Conservation (phyloP, 2,888 invertebrate species). For the Pogonocherus hispidulus region DNA sequence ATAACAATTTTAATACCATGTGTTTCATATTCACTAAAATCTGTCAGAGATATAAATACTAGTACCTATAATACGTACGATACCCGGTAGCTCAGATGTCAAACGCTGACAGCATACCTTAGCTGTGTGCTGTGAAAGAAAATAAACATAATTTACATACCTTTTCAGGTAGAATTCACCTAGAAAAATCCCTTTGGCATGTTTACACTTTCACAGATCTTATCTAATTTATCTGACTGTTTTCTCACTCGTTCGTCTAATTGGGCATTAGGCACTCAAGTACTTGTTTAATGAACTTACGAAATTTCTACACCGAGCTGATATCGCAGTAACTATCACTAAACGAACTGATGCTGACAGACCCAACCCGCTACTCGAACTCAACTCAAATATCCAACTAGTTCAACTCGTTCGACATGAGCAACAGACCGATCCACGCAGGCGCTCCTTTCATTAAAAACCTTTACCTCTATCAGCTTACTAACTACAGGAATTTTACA, state of each 20-base stretch:
- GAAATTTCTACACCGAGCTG: slow-evolving; percentile 23
- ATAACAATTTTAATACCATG: too few species aligned
- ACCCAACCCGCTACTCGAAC: slow-evolving; percentile 30
- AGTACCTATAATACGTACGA: too few species aligned
- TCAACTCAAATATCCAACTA: slow-evolving; percentile 36
- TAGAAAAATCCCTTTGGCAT: slow-evolving; percentile 47
- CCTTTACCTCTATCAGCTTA: not conserved
- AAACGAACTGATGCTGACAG: slow-evolving; percentile 17
- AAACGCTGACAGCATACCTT: not conserved
- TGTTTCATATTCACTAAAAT: too few species aligned
- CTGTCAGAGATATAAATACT: too few species aligned
- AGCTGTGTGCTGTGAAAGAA: slow-evolving; percentile 13
- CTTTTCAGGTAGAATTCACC: slow-evolving; percentile 46
- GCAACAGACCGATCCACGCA: slow-evolving; percentile 23
- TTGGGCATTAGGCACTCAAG: slow-evolving; percentile 8
- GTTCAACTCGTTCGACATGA: slow-evolving; percentile 27
- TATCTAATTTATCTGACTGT: slow-evolving; percentile 7
- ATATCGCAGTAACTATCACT: slow-evolving; percentile 26
- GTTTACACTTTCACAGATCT: slow-evolving; percentile 33
- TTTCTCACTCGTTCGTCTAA: slow-evolving; percentile 16
- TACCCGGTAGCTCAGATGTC: slow-evolving; percentile 13
- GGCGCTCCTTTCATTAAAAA: slow-evolving; percentile 16
- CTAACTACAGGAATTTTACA: not conserved
- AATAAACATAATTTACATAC: slow-evolving; percentile 42
- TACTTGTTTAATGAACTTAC: slow-evolving; percentile 1